Base-by-base conservation (phyloP, 2,113 vertebrate species). In the Planiliza haematocheilus region DNA sequence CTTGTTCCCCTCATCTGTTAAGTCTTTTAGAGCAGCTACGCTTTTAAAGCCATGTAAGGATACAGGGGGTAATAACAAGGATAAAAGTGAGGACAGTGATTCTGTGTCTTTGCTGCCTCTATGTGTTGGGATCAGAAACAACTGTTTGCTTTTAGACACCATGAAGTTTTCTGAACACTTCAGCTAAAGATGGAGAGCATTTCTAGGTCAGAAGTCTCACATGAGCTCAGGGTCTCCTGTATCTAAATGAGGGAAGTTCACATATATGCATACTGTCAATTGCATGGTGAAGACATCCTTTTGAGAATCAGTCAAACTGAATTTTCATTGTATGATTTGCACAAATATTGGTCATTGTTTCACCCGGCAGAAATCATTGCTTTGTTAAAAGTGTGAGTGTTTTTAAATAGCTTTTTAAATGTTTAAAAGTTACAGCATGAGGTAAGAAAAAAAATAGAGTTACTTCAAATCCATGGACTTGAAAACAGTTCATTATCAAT, bases 1-100 rank as follows among this genome's bases (percentile, higher is more conserved):
- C 66, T 68, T 74, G 53, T 60, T 70, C 46, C 11, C 46, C n/a
- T 70, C 64, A 34, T 85, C 64, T 70, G 65, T 55, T 51, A 50
- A 61, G 66, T 72, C 56, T 66, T 64, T 74, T 13, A 62, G 53
- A 71, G 49, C 49, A 57, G 45, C 39, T 48, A 4, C 50, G 72
- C 53, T 42, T 74, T 68, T 78, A 69, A 71, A 58, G 51, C 37
- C 49, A 9, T 46, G 50, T 67, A 34, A 24, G 38, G 37, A 63
- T 69, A 45, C 67, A 56, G 30, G n/a, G 20, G 61, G 64, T 8
- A 49, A 53, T 62, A 68, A 55, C 5, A 70, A 24, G 10, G 5
- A 34, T 46, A 11, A 61, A 72, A 50, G 43, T 63, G n/a, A 61
- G 20, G 18, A 39, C 62, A 1, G 13, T 36, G 48, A 63, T 51